These are phyloP conservation scores for Baronia brevicornis DNA, from an alignment of 2,888 invertebrate genomes.

Conservation along the genomic window DNA sequence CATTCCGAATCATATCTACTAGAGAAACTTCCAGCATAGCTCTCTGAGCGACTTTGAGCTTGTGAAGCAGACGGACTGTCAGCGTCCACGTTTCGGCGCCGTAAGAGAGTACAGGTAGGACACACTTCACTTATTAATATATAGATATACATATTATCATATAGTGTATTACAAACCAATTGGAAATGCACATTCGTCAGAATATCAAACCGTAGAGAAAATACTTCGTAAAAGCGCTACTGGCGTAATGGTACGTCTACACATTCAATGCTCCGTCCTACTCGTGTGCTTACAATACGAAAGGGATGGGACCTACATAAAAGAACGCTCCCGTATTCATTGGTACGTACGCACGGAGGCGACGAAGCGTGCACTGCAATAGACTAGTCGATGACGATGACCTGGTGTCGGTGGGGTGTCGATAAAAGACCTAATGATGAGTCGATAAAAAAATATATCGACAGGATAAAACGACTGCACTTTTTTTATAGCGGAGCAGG, in stretches of 20 bases:
- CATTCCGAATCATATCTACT: too few species aligned
- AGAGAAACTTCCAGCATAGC: too few species aligned
- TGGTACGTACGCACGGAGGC: conserved; percentile 40
- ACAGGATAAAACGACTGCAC: too few species aligned
- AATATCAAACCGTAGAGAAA: conserved; percentile 13
- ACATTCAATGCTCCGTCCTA: conserved; percentile 24
- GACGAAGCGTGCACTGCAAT: conserved; percentile 61
- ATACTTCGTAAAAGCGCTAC: conserved; percentile 10
- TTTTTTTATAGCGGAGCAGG: too few species aligned
- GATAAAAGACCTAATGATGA: too few species aligned
- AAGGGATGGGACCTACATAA: conserved; percentile 37
- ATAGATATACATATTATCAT: too few species aligned
- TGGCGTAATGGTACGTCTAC: conserved; percentile 14
- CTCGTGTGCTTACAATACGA: conserved; percentile 30
- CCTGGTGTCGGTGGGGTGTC: conserved; percentile 29
- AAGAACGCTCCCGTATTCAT: conserved; percentile 63
- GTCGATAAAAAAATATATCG: too few species aligned
- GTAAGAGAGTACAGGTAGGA: too few species aligned
- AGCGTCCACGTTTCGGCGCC: too few species aligned
- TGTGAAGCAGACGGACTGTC: too few species aligned
- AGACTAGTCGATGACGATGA: conserved; percentile 70
- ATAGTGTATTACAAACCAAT: conserved; percentile 13
- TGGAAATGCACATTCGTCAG: conserved; percentile 11
- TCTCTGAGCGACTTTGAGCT: too few species aligned
- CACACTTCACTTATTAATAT: too few species aligned